Percentiles rank a stretch among this genome's conserved stretches.
These are phyloP conservation scores for Aspiorhynchus laticeps DNA, from an alignment of 2,113 vertebrate species.

Conservation along the genomic window DNA sequence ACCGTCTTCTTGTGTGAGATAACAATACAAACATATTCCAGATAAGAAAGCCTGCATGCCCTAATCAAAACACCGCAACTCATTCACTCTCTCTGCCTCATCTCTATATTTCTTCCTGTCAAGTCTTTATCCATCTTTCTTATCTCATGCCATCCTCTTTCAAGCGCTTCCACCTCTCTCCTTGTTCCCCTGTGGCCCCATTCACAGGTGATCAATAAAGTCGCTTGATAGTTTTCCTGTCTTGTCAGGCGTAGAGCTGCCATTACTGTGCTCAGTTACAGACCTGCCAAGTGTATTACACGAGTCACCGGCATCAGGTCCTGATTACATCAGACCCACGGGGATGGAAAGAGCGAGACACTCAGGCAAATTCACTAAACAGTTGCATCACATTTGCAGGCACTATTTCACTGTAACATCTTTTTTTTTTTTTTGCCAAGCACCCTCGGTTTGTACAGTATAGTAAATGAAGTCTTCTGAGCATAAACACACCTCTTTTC, in stretches of 20 bases:
- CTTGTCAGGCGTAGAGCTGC: constrained; percentile 47
- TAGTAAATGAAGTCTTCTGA: neutral
- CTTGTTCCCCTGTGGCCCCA: constrained; percentile 25
- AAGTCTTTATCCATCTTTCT: constrained; percentile 47
- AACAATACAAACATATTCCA: constrained; percentile 12
- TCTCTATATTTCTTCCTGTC: constrained; percentile 47
- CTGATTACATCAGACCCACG: constrained; percentile 50
- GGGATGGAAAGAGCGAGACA: constrained; percentile 32
- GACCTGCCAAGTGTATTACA: constrained; percentile 58
- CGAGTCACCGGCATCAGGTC: constrained; percentile 31
- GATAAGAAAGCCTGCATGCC: constrained; percentile 16
- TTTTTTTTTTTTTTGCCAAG: neutral
- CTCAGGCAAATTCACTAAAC: constrained; percentile 8
- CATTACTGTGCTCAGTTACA: constrained; percentile 52
- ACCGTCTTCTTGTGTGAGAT: neutral
- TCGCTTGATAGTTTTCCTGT: constrained; percentile 52
- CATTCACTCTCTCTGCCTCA: constrained; percentile 13
- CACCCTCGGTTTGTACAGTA: neutral
- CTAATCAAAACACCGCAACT: constrained; percentile 25
- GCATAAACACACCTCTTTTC: neutral
- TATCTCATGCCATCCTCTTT: constrained; percentile 30
- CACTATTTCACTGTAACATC: neutral
- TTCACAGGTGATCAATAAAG: constrained; percentile 56
- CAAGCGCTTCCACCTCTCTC: constrained; percentile 21
- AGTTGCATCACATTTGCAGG: neutral